phyloP scores from a whole-genome alignment of 1,140 invertebrate species.

The Thaumatotibia leucotreta region DNA sequence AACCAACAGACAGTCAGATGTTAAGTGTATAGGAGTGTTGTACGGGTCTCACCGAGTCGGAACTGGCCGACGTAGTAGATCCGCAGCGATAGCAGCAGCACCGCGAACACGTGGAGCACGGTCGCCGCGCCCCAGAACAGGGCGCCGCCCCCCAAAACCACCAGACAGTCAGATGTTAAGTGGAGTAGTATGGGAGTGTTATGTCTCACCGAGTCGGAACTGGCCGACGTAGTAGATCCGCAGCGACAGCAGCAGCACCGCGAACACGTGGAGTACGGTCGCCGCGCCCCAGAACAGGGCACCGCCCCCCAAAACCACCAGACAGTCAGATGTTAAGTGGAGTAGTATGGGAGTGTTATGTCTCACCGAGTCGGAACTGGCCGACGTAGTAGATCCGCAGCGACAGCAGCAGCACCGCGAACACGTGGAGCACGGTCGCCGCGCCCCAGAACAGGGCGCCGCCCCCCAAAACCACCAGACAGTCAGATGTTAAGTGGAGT shows the following conservation, averaged over 20 bases:
- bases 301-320: conserved; percentile 85
- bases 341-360: no score
- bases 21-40: no score
- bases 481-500: no score
- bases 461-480: no score
- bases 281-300: conserved; percentile 87
- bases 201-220: conserved; percentile 81
- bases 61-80: conserved; percentile 93
- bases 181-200: no score
- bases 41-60: no score
- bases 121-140: conserved; percentile 90
- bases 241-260: conserved; percentile 85
- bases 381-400: conserved; percentile 93
- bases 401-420: conserved; percentile 84
- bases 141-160: no score
- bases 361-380: no score
- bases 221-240: conserved; percentile 93
- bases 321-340: no score
- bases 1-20: no score
- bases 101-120: conserved; percentile 83
- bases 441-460: conserved; percentile 89
- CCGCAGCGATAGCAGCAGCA: conserved; percentile 85
- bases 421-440: conserved; percentile 86
- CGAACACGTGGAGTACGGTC: conserved; percentile 84
- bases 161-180: no score